Base-by-base conservation (phyloP, 2,888 invertebrate species). In the Flexamia atlantica region DNA sequence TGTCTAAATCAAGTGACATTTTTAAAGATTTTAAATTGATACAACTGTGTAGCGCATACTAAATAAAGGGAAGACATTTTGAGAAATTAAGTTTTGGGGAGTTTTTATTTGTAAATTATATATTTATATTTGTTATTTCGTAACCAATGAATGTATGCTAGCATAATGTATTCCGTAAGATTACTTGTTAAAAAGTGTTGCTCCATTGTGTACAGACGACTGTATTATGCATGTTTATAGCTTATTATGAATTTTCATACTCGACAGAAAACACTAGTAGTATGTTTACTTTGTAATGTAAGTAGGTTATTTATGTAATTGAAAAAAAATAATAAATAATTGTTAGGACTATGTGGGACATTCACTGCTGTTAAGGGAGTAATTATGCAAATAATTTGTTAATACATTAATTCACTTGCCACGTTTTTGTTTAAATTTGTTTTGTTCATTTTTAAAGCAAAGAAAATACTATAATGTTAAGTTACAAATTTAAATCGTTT, bases 201-300 rank as follows among this genome's bases (percentile, higher is more conserved):
- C 17, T 72, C 36, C 36, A 68, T 68, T 30, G 17, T 72, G 72
- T 72, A 72, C 72, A 72, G 42, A 17, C 30, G 30, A 68, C 14
- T 36, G 40, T 40, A n/a, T 42, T 72, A 28, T 28, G 76, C 76
- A 40, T 46, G 40, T 72, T 72, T 4, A 68, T 68, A 68, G 68
- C 32, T 32, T 68, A 53, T 68, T 68, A 42, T 72, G 72, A 76
- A 76, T 50, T 76, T 76, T 76, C 76, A 76, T 76, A 76, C 50
- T 76, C 76, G 50, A 28, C 23, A 76, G 72, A 76, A 76, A 76
- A 40, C 42, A 42, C 42, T 40, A 72, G 72, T 72, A 40, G 36
- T 36, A 28, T 68, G 36, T 68, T 40, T 40, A 72, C 42, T 72
- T 72, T 36, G 42, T 72, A 40, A 72, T 72, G 36, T 42, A 23